Evolutionary conservation across 2,113 vertebrate species (phyloP).

Genomic region (Corvus cornix): DNA sequence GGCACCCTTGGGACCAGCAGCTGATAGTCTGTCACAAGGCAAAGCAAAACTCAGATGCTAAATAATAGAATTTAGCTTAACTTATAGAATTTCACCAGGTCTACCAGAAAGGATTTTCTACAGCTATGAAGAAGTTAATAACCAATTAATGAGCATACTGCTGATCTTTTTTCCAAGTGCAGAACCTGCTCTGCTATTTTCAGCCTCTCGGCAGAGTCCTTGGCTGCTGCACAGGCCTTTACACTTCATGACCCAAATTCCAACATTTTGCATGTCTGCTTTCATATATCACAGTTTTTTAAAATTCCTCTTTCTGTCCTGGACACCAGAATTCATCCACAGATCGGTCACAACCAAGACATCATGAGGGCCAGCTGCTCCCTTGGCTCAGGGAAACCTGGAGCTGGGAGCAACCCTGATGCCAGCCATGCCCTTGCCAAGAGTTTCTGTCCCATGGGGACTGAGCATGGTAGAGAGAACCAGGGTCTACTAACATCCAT

Average conservation of each 20-base stretch:
- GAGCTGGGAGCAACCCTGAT: not conserved
- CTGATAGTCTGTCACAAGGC: not conserved
- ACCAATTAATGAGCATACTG: not conserved
- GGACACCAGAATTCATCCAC: not conserved
- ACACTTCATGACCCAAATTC: not conserved
- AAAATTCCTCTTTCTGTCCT: not conserved
- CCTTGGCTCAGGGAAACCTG: not conserved
- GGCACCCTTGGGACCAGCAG: not conserved
- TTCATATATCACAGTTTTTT: not conserved
- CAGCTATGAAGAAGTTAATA: not conserved
- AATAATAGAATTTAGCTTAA: not conserved
- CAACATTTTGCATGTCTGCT: not conserved
- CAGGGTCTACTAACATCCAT: not conserved
- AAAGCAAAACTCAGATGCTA: not conserved
- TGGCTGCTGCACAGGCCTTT: not conserved
- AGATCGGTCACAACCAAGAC: not conserved
- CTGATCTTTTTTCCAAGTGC: not conserved
- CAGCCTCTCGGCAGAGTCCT: not conserved
- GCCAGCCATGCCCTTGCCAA: not conserved
- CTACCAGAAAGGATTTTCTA: not conserved
- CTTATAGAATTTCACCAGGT: not conserved
- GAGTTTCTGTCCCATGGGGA: accelerated
- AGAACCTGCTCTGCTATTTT: not conserved
- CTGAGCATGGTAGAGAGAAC: not conserved
- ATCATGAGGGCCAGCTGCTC: accelerated